Conservation (phyloP, 2,888 invertebrate genomes). For the Portevinia maculata region DNA sequence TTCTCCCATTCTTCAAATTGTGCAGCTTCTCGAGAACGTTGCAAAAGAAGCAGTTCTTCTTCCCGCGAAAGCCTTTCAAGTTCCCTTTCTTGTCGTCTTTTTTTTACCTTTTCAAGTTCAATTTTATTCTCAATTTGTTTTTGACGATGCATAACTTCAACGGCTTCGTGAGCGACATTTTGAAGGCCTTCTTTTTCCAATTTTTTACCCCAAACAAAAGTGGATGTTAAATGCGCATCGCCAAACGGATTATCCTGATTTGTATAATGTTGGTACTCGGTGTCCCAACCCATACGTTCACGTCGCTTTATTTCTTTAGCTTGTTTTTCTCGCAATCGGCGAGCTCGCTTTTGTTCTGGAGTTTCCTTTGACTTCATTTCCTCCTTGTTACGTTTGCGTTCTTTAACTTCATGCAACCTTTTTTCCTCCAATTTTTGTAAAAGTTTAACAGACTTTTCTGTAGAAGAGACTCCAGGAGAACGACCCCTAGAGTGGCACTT, state of each 20-base stretch:
- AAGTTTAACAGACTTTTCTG: conserved; percentile 83
- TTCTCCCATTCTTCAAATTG: conserved; percentile 96
- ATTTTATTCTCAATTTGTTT: conserved; percentile 96
- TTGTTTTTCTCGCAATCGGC: conserved; percentile 95
- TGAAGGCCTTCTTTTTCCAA: conserved; percentile 95
- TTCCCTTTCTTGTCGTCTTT: conserved; percentile 94
- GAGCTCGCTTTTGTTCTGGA: conserved; percentile 94
- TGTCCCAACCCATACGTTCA: conserved; percentile 98
- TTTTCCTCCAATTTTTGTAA: conserved; percentile 90
- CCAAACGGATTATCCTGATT: conserved; percentile 99
- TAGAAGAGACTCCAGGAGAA: background rate
- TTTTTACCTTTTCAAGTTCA: conserved; percentile 97
- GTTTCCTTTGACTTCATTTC: conserved; percentile 94
- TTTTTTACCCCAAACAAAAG: conserved; percentile 99
- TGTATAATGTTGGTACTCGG: conserved; percentile 97
- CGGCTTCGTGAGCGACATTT: conserved; percentile 89
- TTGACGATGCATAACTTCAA: conserved; percentile 91
- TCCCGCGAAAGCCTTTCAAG: conserved; percentile 92
- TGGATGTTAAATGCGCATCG: conserved; percentile 96
- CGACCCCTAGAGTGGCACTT: background rate
- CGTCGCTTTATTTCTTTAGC: conserved; percentile 94
- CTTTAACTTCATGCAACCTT: conserved; percentile 86
- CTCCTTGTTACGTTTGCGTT: conserved; percentile 88
- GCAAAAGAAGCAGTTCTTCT: conserved; percentile 92
- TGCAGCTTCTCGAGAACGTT: conserved; percentile 94